Percentiles rank a stretch among this genome's conserved stretches.
Evolutionary conservation across 1,140 invertebrate species (phyloP).

Genomic region (Trigoniulus corallinus): DNA sequence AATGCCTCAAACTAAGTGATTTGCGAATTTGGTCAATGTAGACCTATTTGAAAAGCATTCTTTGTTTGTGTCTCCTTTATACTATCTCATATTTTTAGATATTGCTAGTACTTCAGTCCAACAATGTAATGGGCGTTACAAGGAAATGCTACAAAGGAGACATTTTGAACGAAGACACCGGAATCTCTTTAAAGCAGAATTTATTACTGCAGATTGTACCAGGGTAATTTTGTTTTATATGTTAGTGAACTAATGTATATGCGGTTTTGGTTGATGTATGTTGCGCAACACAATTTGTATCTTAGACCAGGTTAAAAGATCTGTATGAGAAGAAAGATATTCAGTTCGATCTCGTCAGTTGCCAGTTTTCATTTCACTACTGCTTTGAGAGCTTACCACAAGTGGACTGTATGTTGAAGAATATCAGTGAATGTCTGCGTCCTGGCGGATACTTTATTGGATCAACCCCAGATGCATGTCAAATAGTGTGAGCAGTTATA

Average conservation of each 20-base stretch:
- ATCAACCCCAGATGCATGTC: constrained; percentile 82
- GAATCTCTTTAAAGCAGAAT: constrained; percentile 64
- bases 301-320: background rate
- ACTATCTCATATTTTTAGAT: constrained; percentile 35
- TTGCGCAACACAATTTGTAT: no score
- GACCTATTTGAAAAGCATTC: no score
- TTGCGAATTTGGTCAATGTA: no score
- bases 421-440: constrained; percentile 72
- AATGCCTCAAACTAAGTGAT: no score
- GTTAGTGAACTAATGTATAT: no score
- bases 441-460: constrained; percentile 91
- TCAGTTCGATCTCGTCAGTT: constrained; percentile 77
- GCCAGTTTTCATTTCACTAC: constrained; percentile 96
- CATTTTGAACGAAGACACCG: constrained; percentile 5
- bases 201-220: constrained; percentile 79
- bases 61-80: background rate
- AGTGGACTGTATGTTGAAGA: constrained; percentile 80
- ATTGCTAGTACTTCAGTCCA: constrained; percentile 82
- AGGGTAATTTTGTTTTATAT: constrained; percentile 35
- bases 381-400: constrained; percentile 84
- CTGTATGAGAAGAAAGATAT: constrained; percentile 52
- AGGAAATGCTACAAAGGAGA: constrained; percentile 24
- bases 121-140: constrained; percentile 45
- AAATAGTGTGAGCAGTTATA: constrained; percentile 54
- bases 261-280: no score